Evolutionary conservation across 2,888 invertebrate genomes (phyloP).

Genomic region (Cephonodes hylas): DNA sequence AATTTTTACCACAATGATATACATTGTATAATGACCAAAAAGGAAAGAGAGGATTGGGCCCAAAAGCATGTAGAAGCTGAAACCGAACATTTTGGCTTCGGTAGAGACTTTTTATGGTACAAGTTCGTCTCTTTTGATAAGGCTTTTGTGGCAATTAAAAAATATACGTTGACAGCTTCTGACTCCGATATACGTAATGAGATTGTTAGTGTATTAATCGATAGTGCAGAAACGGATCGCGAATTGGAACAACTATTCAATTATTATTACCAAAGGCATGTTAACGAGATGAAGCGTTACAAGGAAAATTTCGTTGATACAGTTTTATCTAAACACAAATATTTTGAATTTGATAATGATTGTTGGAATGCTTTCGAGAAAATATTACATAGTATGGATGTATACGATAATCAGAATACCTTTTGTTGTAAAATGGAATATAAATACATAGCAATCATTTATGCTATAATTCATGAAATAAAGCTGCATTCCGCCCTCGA

Average conservation of each 20-base stretch:
- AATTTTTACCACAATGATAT: background rate
- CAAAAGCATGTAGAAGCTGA: slow-evolving; percentile 31
- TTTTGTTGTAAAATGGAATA: slow-evolving; percentile 27
- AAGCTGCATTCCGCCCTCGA: slow-evolving; percentile 34
- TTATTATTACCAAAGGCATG: slow-evolving; percentile 54
- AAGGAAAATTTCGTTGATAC: slow-evolving; percentile 44
- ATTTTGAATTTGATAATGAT: slow-evolving; percentile 44
- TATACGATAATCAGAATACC: slow-evolving; percentile 32
- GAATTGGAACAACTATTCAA: slow-evolving; percentile 43
- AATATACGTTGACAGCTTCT: background rate
- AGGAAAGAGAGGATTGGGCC: slow-evolving; percentile 37
- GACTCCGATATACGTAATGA: background rate
- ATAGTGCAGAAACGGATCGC: slow-evolving; percentile 34
- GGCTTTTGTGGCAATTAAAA: slow-evolving; percentile 29
- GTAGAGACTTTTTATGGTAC: slow-evolving; percentile 35
- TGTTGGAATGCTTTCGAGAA: slow-evolving; percentile 53
- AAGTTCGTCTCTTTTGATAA: slow-evolving; percentile 32
- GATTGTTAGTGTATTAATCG: background rate
- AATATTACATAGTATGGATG: slow-evolving; percentile 44
- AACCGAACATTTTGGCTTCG: slow-evolving; percentile 29
- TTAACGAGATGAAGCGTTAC: slow-evolving; percentile 39
- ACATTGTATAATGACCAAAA: slow-evolving; percentile 21
- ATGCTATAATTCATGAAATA: slow-evolving; percentile 43
- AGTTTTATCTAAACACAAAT: slow-evolving; percentile 36
- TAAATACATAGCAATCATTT: slow-evolving; percentile 37